These are phyloP conservation scores for Synergus laeviventris DNA, from an alignment of 2,888 invertebrate species.

Conservation along the genomic window DNA sequence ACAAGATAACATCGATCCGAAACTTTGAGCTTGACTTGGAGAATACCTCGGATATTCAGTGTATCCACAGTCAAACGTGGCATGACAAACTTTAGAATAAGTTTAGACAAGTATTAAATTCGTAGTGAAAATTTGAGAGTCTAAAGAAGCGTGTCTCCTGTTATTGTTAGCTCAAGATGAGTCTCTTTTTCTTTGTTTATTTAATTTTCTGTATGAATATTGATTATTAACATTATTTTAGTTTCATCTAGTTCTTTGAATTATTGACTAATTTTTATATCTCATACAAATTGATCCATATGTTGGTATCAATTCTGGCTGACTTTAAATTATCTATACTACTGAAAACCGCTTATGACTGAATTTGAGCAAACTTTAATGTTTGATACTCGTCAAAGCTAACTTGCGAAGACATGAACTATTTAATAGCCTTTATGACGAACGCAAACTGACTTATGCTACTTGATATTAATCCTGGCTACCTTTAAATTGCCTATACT, in stretches of 20 bases:
- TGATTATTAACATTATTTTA: too few relatives aligned
- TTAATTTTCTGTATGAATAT: too few relatives aligned
- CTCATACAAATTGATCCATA: not conserved
- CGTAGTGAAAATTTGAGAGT: not conserved
- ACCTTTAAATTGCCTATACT: too few relatives aligned
- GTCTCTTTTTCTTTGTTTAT: too few relatives aligned
- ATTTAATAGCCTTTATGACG: too few relatives aligned
- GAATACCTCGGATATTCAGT: not conserved
- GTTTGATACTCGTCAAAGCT: not conserved
- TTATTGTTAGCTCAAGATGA: not conserved
- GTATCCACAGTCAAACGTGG: not conserved
- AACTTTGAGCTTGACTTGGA: constrained; percentile 3
- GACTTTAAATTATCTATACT: not conserved
- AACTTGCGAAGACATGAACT: too few relatives aligned
- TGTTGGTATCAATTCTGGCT: not conserved
- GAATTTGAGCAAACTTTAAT: not conserved
- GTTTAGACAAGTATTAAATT: not conserved
- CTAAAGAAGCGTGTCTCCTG: not conserved
- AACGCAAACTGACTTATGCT: too few relatives aligned
- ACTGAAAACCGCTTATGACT: not conserved
- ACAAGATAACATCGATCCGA: constrained; percentile 4
- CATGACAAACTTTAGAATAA: not conserved
- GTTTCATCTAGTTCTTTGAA: too few relatives aligned
- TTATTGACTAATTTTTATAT: too few relatives aligned
- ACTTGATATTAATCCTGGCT: not conserved